Percentiles rank a stretch among this genome's conserved stretches.
These are phyloP conservation scores for Chrysomela aeneicollis DNA, from an alignment of 2,888 invertebrate genomes.

Conservation along the genomic window DNA sequence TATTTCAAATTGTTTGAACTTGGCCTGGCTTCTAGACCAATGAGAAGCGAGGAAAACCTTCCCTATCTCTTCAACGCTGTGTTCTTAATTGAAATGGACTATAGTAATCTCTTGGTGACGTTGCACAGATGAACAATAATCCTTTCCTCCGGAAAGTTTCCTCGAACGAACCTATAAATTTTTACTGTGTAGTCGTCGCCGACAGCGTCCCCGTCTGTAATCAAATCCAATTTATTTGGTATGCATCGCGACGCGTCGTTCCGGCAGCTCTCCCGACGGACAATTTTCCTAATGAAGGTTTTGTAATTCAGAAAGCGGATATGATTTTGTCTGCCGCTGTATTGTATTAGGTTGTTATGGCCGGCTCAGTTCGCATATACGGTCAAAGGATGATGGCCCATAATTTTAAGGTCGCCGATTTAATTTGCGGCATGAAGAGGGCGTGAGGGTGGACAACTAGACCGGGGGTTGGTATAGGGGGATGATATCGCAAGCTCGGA, in stretches of 20 bases:
- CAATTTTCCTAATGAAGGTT: constrained; percentile 40
- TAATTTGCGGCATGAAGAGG: background rate
- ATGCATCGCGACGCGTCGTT: constrained; percentile 33
- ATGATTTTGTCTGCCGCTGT: constrained; percentile 29
- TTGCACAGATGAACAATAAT: no score
- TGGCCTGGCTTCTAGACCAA: no score
- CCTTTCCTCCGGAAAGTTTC: no score
- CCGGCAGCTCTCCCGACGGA: constrained; percentile 30
- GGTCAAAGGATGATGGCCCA: constrained; percentile 9
- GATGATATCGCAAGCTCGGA: no score
- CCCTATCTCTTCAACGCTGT: no score
- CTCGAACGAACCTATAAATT: no score
- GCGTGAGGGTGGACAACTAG: no score
- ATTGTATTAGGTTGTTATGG: constrained; percentile 12
- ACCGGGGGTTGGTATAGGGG: no score
- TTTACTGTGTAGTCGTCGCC: background rate
- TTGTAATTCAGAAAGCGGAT: constrained; percentile 40
- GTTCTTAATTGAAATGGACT: no score
- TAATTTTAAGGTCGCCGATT: constrained; percentile 1
- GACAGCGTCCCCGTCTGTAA: constrained; percentile 23
- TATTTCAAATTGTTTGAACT: no score
- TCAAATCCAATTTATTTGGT: constrained; percentile 39
- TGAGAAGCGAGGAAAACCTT: no score
- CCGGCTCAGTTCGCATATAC: background rate
- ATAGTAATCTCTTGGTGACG: no score